Evolutionary conservation across 2,888 invertebrate species (phyloP), one percentile per base, ranked within the genome.

Genomic region (Gandaritis pyraliata): DNA sequence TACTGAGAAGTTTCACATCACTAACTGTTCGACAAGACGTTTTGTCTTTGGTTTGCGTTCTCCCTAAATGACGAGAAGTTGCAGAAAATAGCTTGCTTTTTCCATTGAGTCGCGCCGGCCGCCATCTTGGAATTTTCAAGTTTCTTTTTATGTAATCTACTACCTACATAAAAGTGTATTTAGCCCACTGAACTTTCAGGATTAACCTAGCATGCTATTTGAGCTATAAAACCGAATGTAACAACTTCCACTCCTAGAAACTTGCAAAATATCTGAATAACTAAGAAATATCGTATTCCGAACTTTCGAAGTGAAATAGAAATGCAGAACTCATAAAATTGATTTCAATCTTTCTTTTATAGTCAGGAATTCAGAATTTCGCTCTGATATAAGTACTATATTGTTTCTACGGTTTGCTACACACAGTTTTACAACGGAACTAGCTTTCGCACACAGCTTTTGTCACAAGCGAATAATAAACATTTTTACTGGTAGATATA

Each of bases 261-360:
- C 18, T 51, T 11, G 16, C 23, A 23, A 23, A 23, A 38, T 49
- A 49, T 38, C 39, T 23, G 39, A 13, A 51, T 23, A 51, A 50
- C 50, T 12, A 11, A 12, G 18, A 41, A 51, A 41, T 39, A 51
- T 5, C 18, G 50, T 39, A 51, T 47, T 52, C 46, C n/a, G 48
- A 54, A 43, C 48, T 52, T 43, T 15, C n/a, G 1, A 47, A 39
- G 36, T 52, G 38, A 39, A 51, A 36, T 54, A 54, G 43, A 36
- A 60, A 39, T 18, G 8, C 15, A 43, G 54, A 51, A 39, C 45
- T 50, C 55, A 11, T 50, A 45, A 49, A 50, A 38, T 10, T 54
- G 29, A 54, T 38, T 60, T 54, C 38, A 53, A 60, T 49, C 33
- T 49, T 43, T 59, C 38, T 29, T 53, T 53, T 48, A 52, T 36